Conservation (phyloP, 2,113 vertebrate genomes). For the Zapus hudsonius region DNA sequence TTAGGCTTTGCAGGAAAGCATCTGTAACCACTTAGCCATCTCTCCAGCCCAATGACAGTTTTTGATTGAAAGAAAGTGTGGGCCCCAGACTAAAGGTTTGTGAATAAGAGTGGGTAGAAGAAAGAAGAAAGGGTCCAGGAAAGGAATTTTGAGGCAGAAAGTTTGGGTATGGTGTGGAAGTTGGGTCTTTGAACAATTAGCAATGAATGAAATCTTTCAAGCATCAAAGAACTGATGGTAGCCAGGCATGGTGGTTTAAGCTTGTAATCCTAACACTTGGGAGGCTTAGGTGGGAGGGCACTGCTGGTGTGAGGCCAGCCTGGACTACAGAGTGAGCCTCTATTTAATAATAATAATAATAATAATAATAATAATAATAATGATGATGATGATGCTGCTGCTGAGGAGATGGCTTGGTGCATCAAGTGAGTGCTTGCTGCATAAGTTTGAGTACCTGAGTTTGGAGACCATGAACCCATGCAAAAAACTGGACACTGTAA, state of each 20-base stretch:
- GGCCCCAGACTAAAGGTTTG: neutral
- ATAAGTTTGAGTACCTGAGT: no score
- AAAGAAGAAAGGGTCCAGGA: neutral
- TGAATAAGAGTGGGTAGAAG: neutral
- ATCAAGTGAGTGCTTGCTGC: no score
- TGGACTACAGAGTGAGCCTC: neutral
- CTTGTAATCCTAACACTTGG: neutral
- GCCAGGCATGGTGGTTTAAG: neutral
- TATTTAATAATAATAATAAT: no score
- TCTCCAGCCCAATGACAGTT: no score
- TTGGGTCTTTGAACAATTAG: neutral
- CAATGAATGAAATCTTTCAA: neutral
- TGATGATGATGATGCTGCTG: no score
- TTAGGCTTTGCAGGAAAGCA: no score
- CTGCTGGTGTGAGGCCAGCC: neutral
- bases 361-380: no score
- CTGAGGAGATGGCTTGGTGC: no score
- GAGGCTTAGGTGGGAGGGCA: neutral
- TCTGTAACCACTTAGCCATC: no score
- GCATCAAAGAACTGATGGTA: neutral
- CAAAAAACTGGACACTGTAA: neutral
- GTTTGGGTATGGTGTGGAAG: neutral
- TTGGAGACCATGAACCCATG: no score
- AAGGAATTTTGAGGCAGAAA: neutral
- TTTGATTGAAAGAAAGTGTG: conserved; percentile 11